Evolutionary conservation across 1,140 invertebrate species (phyloP), one percentile per base, ranked within the genome.

Genomic region (Antheraea mylitta): DNA sequence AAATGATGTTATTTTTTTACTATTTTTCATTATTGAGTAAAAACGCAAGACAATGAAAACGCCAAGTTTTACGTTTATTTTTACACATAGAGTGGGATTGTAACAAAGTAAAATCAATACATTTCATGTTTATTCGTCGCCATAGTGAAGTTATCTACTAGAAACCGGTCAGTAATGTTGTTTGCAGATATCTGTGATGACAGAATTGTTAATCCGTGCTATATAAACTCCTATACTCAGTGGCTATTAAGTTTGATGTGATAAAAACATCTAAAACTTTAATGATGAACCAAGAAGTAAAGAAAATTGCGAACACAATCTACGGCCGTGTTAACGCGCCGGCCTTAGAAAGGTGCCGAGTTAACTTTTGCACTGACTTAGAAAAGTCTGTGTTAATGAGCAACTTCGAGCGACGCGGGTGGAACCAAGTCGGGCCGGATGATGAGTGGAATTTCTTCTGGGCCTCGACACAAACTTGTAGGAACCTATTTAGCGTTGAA

Each of bases 361-460:
- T 65, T 45, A 65, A 45, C 42, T 65, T 48, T 19, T 65, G 64
- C 18, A 65, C 64, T 11, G 64, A 65, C 22, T 65, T 65, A 22
- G 64, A 65, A 16, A 65, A 65, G 19, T 65, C 64, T 11, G 64
- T 65, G 18, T 45, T 65, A 18, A 65, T 65, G 18, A 65, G 38
- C 19, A 65, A 99, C 91, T 99, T 99, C 86, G 97, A 99, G 81
- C 97, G 98, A 85, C 92, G 98, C 73, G 98, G 97, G 7, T 99
- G 98, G 98, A 93, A 94, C 22, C 96, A 98, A 93, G 98, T 99
- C 11, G 95, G 95, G 10, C 95, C 97, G 0, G 98, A 99, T 71
- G 98, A 99, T 83, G 97, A 99, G 77, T 99, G 98, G 98, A 98
- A 99, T 87, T 98, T 99, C 87, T 99, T 99, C 89, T 99, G 98